Evolutionary conservation across 1,140 invertebrate species (phyloP).

Genomic region (Phenacoccus solenopsis): DNA sequence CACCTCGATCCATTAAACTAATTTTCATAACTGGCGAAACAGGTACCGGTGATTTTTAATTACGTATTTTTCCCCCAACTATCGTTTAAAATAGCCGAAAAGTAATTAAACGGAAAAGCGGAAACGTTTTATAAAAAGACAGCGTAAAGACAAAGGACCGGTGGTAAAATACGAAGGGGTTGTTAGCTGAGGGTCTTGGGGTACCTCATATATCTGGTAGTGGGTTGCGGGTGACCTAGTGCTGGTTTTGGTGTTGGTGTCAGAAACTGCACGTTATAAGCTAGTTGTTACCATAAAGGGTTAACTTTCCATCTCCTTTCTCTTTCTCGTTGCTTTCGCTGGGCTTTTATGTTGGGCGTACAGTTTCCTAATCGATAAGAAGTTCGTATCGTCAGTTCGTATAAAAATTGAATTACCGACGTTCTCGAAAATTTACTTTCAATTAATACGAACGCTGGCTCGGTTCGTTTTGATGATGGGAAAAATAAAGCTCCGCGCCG

Average conservation of each 20-base stretch:
- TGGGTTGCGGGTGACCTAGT: constrained; percentile 9
- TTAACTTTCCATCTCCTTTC: not conserved
- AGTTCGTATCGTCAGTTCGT: not conserved
- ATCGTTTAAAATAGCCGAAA: constrained; percentile 11
- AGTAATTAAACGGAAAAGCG: constrained; percentile 14
- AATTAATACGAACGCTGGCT: no score
- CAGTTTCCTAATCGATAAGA: not conserved
- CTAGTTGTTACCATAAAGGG: constrained; percentile 14
- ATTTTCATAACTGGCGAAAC: not conserved
- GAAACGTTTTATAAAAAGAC: constrained; percentile 16
- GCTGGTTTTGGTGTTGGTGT: constrained; percentile 17
- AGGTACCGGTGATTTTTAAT: not conserved
- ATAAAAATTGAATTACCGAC: not conserved
- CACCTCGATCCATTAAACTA: not conserved
- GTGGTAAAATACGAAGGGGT: not conserved
- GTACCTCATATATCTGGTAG: constrained; percentile 17
- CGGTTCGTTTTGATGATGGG: no score
- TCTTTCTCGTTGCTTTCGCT: not conserved
- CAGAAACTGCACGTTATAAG: constrained; percentile 15
- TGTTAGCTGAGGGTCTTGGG: not conserved
- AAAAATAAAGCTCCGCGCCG: no score
- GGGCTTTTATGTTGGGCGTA: not conserved
- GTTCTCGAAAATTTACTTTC: no score
- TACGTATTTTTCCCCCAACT: not conserved
- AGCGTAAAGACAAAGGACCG: constrained; percentile 13